Evolutionary conservation across 2,797 vertebrate species (phyloP).

Genomic region (Acrossocheilus wenchowensis): DNA sequence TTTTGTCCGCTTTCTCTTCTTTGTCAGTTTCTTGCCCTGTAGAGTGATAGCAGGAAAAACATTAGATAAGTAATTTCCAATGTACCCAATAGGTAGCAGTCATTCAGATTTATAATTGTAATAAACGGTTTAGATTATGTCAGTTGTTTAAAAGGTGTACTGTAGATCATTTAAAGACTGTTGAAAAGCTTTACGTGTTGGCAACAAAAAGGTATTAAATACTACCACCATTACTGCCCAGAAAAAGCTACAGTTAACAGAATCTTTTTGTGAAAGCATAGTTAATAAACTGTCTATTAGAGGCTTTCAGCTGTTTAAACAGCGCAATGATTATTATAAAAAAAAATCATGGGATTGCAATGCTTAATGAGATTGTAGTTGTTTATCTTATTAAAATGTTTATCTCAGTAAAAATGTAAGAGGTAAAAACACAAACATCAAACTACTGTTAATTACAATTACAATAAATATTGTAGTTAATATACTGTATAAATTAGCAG

Average conservation of each 20-base stretch:
- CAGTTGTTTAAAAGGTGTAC: not conserved
- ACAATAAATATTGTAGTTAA: not conserved
- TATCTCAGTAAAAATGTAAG: not conserved
- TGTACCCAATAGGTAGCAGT: not conserved
- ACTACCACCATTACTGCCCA: not conserved
- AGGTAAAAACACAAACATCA: not conserved
- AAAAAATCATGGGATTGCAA: not conserved
- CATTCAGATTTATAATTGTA: not conserved
- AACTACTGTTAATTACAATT: not conserved
- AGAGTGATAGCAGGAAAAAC: slow-evolving; percentile 12
- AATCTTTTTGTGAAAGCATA: not conserved
- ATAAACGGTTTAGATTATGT: not conserved
- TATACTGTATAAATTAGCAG: not conserved
- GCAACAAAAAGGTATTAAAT: not conserved
- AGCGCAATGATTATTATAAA: not conserved
- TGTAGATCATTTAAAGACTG: not conserved
- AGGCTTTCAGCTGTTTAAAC: not conserved
- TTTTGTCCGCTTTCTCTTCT: not conserved
- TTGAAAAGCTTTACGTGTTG: not conserved
- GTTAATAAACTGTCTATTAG: not conserved
- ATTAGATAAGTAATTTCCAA: not conserved
- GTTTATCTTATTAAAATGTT: no score
- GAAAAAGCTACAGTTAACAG: not conserved
- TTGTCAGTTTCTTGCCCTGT: slow-evolving; percentile 29
- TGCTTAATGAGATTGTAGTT: no score